Conservation (phyloP, 2,797 vertebrate genomes). For the Balearica regulorum region DNA sequence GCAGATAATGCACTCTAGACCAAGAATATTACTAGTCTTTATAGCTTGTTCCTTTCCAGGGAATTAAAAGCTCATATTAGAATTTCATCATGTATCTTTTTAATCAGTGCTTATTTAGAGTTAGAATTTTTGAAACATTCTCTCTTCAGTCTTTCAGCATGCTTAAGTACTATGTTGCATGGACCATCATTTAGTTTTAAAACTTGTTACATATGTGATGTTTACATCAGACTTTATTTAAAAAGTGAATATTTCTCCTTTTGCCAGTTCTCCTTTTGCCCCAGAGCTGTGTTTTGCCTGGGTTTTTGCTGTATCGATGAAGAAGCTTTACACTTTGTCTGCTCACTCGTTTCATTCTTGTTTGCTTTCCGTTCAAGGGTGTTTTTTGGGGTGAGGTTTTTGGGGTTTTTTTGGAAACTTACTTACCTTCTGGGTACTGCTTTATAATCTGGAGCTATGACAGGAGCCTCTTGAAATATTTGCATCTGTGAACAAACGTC, state of each 20-base stretch:
- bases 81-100: background rate
- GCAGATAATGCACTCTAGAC: background rate
- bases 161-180: background rate
- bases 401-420: background rate
- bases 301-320: background rate
- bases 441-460: background rate
- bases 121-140: background rate
- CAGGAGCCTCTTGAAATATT: background rate
- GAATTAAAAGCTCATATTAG: background rate
- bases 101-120: background rate
- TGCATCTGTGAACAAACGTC: background rate
- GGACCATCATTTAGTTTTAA: background rate
- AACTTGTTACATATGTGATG: background rate
- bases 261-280: background rate
- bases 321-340: background rate
- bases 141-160: background rate
- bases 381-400: fast-evolving
- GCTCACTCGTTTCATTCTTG: background rate
- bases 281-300: background rate
- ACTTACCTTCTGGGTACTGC: background rate
- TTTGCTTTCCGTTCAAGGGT: background rate
- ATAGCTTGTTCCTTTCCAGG: background rate
- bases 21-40: background rate
- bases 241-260: background rate
- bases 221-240: background rate